Base-by-base conservation (phyloP, 1,140 invertebrate genomes). In the Brachionus angularis region DNA sequence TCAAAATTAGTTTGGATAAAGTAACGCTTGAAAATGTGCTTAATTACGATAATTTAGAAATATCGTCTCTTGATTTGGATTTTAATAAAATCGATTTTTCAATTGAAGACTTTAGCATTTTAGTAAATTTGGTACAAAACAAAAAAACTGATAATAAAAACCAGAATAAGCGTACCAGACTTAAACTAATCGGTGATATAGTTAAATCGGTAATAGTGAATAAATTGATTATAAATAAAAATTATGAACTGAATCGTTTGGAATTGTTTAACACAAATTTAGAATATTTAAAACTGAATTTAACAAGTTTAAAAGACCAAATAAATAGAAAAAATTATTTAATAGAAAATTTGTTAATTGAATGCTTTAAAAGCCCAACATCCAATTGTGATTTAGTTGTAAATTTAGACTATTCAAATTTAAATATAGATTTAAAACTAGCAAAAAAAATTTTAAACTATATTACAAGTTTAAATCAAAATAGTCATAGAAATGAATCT, bases 221-320 rank as follows among this genome's bases (percentile, higher is more conserved):
- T n/a, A 58, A 58, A 42, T 21, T 58, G 33, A 39, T 12, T 25
- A 2, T 58, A 10, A 39, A 58, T 23, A 58, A 39, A 4, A 31
- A 34, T 5, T 21, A 58, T 58, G 33, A 23, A 8, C 14, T 58
- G n/a, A 58, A 58, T 33, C 33, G 25, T 58, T 36, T 58, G 39
- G 53, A 58, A 36, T 33, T 58, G 2, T 58, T 39, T 34, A 58
- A 23, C 33, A 58, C 33, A 16, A 58, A 58, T 58, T 39, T 58
- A 14, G 53, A 58, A 7, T 58, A 58, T 39, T 5, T 36, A 12
- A 58, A 29, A 39, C 16, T 58, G 5, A 58, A 29, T 58, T 23
- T 58, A 3, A 58, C 18, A 2, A 36, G 53, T 12, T 36, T 58
- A 25, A 58, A 58, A 39, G 53, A 58, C 25, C n/a, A 39, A 12